Evolutionary conservation across 2,113 vertebrate species (phyloP), one percentile per base, ranked within the genome.

Genomic region (Rhodinocichla rosea): DNA sequence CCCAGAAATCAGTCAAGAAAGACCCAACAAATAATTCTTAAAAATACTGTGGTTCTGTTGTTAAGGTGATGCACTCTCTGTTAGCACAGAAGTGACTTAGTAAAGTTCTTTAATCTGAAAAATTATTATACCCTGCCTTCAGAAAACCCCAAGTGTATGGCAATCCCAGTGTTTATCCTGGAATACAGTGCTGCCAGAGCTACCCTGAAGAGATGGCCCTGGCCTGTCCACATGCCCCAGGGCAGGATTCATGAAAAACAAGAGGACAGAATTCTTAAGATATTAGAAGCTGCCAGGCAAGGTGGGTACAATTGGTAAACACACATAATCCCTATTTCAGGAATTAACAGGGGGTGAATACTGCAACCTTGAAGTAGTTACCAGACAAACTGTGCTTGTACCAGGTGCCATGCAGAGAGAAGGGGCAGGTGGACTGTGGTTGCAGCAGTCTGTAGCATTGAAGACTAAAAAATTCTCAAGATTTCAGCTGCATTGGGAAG

Each of bases 21-120:
- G n/a, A n/a, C 15, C 11, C 11, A 39, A 18, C 9, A 70, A 77
- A 37, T 65, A 53, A 80, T 83, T 65, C 7, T 83, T 83, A 18
- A 57, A 93, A 95, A 83, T 59, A 65, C 40, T 64, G 19, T 30
- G 49, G 50, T 49, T 92, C 33, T 62, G 10, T 80, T 86, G 40
- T 88, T 40, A 74, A 73, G 59, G 53, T 80, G 49, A 90, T 79
- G 67, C 37, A 57, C 52, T 82, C 10, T 44, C 76, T 77, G n/a
- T 87, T 44, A 90, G 42, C 67, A 73, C 9, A 65, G 49, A 68
- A 76, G 8, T 71, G 13, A 77, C 9, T 90, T 67, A 39, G 18
- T 73, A 0, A 83, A 76, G 42, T 35, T 7, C 42, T 75, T 87
- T 70, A 78, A 44, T 78, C 39, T 87, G 69, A 81, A 87, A 78